phyloP scores from a whole-genome alignment of 2,797 vertebrate species.

The Acanthurus leucopareius region DNA sequence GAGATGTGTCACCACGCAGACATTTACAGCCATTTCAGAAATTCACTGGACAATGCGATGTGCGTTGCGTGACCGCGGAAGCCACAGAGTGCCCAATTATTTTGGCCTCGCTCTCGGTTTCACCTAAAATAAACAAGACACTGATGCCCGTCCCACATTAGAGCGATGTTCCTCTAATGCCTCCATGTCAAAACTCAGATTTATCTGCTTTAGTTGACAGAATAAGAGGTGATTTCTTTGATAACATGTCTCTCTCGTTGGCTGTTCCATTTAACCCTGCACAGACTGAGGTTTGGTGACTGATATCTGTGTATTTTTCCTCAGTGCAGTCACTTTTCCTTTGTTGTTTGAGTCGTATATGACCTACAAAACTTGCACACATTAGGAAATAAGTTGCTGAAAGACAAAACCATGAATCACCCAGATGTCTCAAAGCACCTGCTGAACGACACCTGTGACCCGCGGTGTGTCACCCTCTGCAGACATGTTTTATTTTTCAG shows the following conservation, averaged over 20 bases:
- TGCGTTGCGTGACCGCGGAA: conserved; percentile 52
- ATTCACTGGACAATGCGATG: conserved; percentile 71
- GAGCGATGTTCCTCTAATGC: conserved; percentile 55
- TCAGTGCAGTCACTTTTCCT: not conserved
- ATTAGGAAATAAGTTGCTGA: not conserved
- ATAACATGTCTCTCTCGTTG: conserved; percentile 15
- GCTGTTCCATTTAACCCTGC: conserved; percentile 18
- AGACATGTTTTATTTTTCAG: conserved; percentile 46
- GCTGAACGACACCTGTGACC: conserved; percentile 48
- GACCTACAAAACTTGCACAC: not conserved
- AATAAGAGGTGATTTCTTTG: conserved; percentile 53
- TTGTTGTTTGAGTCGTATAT: not conserved
- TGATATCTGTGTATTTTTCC: not conserved
- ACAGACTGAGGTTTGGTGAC: not conserved
- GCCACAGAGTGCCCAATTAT: conserved; percentile 74
- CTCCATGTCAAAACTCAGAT: conserved; percentile 55
- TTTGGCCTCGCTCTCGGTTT: conserved; percentile 54
- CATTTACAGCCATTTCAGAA: conserved; percentile 68
- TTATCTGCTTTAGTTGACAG: conserved; percentile 48
- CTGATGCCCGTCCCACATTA: conserved; percentile 53
- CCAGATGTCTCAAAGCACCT: not conserved
- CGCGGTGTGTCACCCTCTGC: conserved; percentile 28
- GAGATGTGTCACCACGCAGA: conserved; percentile 65
- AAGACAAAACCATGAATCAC: not conserved
- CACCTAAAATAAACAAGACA: conserved; percentile 77